Conservation (phyloP, 2,888 invertebrate species). For the Drosophila melanosoma region DNA sequence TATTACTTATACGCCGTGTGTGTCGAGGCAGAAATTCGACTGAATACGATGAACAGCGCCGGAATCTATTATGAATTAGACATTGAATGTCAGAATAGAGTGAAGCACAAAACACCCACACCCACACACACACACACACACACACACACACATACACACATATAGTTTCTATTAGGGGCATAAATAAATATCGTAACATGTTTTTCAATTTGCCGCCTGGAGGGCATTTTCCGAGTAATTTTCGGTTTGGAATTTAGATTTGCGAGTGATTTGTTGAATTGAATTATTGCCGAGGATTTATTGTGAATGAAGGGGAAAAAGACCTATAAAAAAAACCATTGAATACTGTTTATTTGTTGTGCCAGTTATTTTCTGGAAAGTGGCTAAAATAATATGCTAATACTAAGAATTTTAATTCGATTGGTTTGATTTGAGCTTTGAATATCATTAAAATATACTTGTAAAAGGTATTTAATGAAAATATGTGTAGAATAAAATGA, state of each 20-base stretch:
- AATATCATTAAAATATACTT: neutral
- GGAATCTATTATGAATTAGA: constrained; percentile 82
- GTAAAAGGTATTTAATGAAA: neutral
- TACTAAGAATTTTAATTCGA: neutral
- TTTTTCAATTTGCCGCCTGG: constrained; percentile 67
- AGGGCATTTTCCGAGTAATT: constrained; percentile 56
- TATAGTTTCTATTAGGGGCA: constrained; percentile 37
- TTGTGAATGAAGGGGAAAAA: constrained; percentile 32
- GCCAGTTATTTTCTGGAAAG: neutral
- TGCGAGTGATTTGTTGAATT: constrained; percentile 45
- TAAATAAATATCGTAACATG: constrained; percentile 68
- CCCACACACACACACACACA: constrained; percentile 25
- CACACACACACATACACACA: constrained; percentile 16
- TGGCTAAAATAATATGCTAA: neutral
- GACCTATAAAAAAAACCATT: constrained; percentile 20
- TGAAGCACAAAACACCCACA: constrained; percentile 34
- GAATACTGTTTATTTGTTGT: neutral
- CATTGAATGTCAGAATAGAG: constrained; percentile 71
- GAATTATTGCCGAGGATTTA: constrained; percentile 39
- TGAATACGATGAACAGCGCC: constrained; percentile 46
- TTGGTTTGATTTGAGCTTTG: neutral
- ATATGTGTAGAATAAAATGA: neutral
- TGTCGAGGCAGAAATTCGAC: constrained; percentile 33
- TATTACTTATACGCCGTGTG: constrained; percentile 81
- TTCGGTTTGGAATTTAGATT: constrained; percentile 51